phyloP scores from a whole-genome alignment of 2,113 vertebrate genomes.

The Epinephelus moara region DNA sequence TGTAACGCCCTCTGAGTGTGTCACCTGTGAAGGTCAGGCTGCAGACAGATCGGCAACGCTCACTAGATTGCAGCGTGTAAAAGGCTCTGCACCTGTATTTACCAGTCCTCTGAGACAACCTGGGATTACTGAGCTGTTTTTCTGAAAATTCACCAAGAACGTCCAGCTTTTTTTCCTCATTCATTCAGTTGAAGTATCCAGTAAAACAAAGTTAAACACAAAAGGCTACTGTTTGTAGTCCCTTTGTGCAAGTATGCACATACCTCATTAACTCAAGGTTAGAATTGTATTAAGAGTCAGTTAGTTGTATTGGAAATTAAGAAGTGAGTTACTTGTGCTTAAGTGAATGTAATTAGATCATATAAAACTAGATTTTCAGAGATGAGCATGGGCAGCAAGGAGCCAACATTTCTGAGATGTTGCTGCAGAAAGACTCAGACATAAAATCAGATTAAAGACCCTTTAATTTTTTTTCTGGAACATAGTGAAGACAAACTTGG shows the following conservation, averaged over 20 bases:
- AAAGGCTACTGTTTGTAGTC: background rate
- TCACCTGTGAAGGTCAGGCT: slow-evolving; percentile 87
- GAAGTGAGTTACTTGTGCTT: background rate
- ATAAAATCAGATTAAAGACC: slow-evolving; percentile 11
- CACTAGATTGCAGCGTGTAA: slow-evolving; percentile 63
- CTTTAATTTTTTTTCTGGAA: background rate
- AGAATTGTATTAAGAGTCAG: background rate
- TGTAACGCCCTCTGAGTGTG: slow-evolving; percentile 71
- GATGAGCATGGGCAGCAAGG: background rate
- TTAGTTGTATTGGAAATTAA: slow-evolving; percentile 7
- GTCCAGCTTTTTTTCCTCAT: background rate
- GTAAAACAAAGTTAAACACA: slow-evolving; percentile 5
- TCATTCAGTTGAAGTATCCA: slow-evolving; percentile 13
- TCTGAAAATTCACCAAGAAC: slow-evolving; percentile 18
- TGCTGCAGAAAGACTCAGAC: background rate
- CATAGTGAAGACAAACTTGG: background rate
- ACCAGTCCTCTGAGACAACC: slow-evolving; percentile 49
- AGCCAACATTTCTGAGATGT: slow-evolving; percentile 16
- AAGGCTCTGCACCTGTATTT: slow-evolving; percentile 69
- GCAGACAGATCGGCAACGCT: slow-evolving; percentile 72
- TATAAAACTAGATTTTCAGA: slow-evolving; percentile 1
- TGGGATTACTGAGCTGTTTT: slow-evolving; percentile 36
- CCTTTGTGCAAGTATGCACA: background rate
- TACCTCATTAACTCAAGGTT: background rate
- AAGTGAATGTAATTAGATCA: slow-evolving; percentile 11